Evolutionary conservation across 2,113 vertebrate genomes (phyloP), one percentile per base, ranked within the genome.

Genomic region (Petroica traversi): DNA sequence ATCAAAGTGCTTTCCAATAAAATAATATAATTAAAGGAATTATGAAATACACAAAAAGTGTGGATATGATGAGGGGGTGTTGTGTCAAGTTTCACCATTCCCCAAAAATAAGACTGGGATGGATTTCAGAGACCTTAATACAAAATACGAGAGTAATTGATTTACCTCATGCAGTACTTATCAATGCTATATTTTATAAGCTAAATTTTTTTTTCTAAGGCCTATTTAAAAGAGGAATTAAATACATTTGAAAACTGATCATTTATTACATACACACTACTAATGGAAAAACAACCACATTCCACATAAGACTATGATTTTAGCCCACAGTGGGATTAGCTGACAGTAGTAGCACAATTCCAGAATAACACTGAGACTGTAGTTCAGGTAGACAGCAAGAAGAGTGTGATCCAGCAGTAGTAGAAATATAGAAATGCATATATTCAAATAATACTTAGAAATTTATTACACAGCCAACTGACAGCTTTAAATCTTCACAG

Each of bases 41-140:
- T 36, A 66, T 0, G 19, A 24, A 67, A 62, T 31, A 57, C 61
- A 41, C 22, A 36, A 13, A 59, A 71, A 78, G 6, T 4, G 29
- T 16, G 22, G 22, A 23, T 45, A 7, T 12, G 11, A 4, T 48
- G 71, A 19, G 18, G 2, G 6, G 2, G 2, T 11, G 5, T 16
- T 24, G 7, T 28, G 14, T 24, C 31, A 57, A n/a, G 22, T 45
- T 77, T 74, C 24, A 38, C 57, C 36, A 26, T 78, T 59, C 55
- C 54, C 54, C 48, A 74, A 52, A 83, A 91, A 22, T 26, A 48
- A 76, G 17, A 13, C 34, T 24, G 14, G 69, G 55, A 33, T n/a
- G 22, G 15, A 72, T 36, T 52, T 67, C 41, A 26, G 22, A 88
- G 25, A 46, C 4, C 45, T 52, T 34, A 46, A 11, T 15, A 41